phyloP scores from a whole-genome alignment of 2,113 vertebrate genomes.

The Thalassarche chlororhynchos region DNA sequence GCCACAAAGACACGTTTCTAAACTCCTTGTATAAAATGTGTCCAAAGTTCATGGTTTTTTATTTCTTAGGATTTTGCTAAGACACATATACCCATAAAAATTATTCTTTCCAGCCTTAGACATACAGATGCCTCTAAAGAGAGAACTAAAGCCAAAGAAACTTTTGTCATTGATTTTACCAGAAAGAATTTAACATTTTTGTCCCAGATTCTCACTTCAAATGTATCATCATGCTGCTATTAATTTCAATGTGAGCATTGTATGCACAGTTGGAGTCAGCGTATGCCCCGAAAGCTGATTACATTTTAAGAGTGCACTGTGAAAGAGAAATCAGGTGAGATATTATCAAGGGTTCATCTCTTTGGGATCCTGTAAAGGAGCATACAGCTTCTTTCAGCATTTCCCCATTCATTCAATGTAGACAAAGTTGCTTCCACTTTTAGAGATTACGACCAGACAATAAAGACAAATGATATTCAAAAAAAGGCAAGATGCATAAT shows the following conservation, averaged over 20 bases:
- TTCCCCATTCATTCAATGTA: background rate
- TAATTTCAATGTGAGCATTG: background rate
- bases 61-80: background rate
- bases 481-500: background rate
- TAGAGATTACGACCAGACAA: background rate
- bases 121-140: background rate
- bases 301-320: background rate
- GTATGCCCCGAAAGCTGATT: background rate
- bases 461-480: background rate
- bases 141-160: background rate
- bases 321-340: constrained; percentile 2
- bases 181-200: background rate
- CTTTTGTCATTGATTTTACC: background rate
- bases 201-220: constrained; percentile 2
- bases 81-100: background rate
- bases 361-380: background rate
- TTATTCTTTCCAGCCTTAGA: background rate
- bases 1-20: background rate
- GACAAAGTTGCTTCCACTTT: background rate
- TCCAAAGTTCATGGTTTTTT: background rate
- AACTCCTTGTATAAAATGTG: background rate
- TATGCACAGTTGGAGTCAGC: constrained; percentile 14
- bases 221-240: background rate
- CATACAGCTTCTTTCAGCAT: background rate
- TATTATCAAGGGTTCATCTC: background rate